Percentiles rank a stretch among this genome's conserved stretches.
Evolutionary conservation across 2,797 vertebrate species (phyloP).

Genomic region (Lagodon rhomboides): DNA sequence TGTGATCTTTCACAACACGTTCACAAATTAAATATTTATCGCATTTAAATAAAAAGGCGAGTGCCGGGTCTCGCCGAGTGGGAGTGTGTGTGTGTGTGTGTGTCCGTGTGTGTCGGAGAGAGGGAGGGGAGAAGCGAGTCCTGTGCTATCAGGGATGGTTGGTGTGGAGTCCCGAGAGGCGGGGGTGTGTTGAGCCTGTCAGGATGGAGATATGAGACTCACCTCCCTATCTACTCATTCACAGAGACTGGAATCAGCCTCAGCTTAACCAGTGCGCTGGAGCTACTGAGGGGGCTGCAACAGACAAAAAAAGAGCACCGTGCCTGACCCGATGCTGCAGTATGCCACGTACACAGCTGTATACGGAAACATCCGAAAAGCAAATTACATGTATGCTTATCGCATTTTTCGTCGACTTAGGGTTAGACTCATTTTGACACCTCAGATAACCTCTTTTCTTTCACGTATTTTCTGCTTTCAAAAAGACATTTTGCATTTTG

Average conservation of each 20-base stretch:
- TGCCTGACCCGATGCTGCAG: slow-evolving; percentile 50
- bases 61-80: slow-evolving; percentile 57
- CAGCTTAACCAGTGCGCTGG: slow-evolving; percentile 54
- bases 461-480: no score
- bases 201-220: slow-evolving; percentile 78
- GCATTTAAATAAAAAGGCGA: slow-evolving; percentile 87
- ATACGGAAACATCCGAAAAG: not conserved
- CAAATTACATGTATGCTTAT: not conserved
- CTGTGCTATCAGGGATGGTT: slow-evolving; percentile 72
- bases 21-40: slow-evolving; percentile 89
- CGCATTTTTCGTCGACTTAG: not conserved
- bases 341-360: slow-evolving; percentile 2
- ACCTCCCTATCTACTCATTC: slow-evolving; percentile 74
- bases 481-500: no score
- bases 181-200: slow-evolving; percentile 74
- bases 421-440: not conserved
- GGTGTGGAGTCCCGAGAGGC: slow-evolving; percentile 73
- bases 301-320: slow-evolving; percentile 43
- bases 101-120: slow-evolving; percentile 25
- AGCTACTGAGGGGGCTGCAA: slow-evolving; percentile 58
- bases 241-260: slow-evolving; percentile 68
- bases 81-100: slow-evolving; percentile 15
- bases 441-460: not conserved
- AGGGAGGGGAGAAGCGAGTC: slow-evolving; percentile 46
- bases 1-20: slow-evolving; percentile 88